Evolutionary conservation across 2,113 vertebrate species (phyloP).

Genomic region (Gallinago media): DNA sequence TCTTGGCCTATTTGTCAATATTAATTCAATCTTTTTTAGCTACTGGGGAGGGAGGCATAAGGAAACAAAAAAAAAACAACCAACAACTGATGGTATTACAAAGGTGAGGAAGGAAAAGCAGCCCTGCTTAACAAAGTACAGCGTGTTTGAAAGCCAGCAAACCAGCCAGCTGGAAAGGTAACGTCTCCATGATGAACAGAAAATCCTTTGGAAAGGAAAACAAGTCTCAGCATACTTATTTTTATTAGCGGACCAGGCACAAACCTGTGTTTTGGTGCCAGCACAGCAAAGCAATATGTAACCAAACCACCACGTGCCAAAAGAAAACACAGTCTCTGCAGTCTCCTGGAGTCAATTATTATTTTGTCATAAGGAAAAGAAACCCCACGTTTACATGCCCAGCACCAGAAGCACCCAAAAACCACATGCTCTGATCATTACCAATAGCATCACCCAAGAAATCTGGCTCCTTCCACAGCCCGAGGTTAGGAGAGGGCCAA

Average conservation of each 20-base stretch:
- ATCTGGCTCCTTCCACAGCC: not conserved
- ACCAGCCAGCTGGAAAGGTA: not conserved
- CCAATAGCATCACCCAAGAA: not conserved
- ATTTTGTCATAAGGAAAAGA: not conserved
- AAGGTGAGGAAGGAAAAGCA: not conserved
- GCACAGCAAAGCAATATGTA: not conserved
- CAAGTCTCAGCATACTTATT: not conserved
- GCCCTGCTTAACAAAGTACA: not conserved
- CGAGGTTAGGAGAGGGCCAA: not conserved
- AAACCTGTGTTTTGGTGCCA: not conserved
- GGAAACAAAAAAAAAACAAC: not conserved
- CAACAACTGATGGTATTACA: not conserved
- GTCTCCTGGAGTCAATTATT: not conserved
- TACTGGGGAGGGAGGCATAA: not conserved
- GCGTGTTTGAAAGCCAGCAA: not conserved
- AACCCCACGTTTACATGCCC: not conserved
- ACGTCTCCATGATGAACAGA: not conserved
- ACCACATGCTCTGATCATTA: not conserved
- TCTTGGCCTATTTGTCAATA: not conserved
- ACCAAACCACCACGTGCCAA: fast-evolving
- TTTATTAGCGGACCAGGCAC: not conserved
- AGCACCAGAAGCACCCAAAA: not conserved
- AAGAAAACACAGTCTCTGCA: fast-evolving
- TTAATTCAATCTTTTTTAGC: not conserved
- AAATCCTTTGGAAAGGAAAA: not conserved